Conservation (phyloP, 2,888 invertebrate genomes). For the Eupithecia vulgata region DNA sequence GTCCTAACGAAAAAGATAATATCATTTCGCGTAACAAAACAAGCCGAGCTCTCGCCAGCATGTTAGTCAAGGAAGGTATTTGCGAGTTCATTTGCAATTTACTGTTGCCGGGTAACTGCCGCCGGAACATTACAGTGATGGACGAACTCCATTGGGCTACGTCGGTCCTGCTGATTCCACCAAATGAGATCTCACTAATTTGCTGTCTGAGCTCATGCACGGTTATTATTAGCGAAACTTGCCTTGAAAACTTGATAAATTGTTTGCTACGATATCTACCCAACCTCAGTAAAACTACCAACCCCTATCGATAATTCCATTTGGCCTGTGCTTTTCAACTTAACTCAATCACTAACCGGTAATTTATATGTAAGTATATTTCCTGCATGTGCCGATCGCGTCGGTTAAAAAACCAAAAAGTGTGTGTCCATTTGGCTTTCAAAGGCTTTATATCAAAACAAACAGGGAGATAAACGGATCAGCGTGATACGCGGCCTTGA, state of each 20-base stretch:
- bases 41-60: constrained; percentile 28
- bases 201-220: constrained; percentile 39
- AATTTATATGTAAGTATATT: not conserved
- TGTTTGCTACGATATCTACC: not conserved
- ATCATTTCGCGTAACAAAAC: constrained; percentile 33
- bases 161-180: constrained; percentile 52
- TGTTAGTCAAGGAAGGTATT: constrained; percentile 41
- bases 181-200: constrained; percentile 61
- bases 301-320: not conserved
- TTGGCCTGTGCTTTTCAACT: not conserved
- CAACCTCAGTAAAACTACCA: not conserved
- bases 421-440: constrained; percentile 10
- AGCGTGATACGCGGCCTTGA: constrained; percentile 22
- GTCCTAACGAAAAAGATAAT: constrained; percentile 20
- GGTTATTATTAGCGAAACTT: constrained; percentile 15
- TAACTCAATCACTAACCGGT: not conserved
- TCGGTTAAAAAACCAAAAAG: not conserved
- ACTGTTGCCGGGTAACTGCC: constrained; percentile 40
- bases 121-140: constrained; percentile 45
- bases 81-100: constrained; percentile 47
- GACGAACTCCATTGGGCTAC: constrained; percentile 38
- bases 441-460: constrained; percentile 16
- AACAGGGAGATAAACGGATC: constrained; percentile 11
- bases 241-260: constrained; percentile 8
- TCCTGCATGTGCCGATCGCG: not conserved